Evolutionary conservation across 2,797 vertebrate species (phyloP), one percentile per base, ranked within the genome.

Genomic region (Florisuga fusca): DNA sequence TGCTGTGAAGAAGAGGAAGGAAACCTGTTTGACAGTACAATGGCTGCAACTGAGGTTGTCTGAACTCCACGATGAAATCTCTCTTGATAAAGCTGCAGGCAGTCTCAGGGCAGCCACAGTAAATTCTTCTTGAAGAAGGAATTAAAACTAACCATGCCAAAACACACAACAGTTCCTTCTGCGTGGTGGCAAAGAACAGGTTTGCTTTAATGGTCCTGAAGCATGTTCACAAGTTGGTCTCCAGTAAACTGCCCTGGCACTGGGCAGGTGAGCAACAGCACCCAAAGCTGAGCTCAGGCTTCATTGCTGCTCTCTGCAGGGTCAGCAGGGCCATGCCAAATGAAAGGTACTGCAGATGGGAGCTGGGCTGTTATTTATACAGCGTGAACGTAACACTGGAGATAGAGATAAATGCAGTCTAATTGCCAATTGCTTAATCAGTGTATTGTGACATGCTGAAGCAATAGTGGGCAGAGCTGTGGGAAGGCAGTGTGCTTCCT

Each of bases 1-100:
- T 58, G 93, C 71, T 95, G 71, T 36, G 67, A 81, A 84, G 83
- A 91, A 76, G 57, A 82, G 89, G 94, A 86, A 96, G 95, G 95
- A 96, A 95, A 78, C 76, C 48, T 84, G 58, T 88, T 75, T 93
- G 94, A 91, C 77, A 94, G 75, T 55, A 91, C 87, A 94, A 78
- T 86, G 87, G 87, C 77, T 94, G 51, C 0, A 4, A 77, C 48
- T 0, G 0, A 88, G 67, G 67, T 90, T 94, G 92, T 95, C 82
- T 23, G 33, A 55, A 92, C 67, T 87, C 79, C 62, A 29, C 0
- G 1, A 38, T 67, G 61, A 89, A 90, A 74, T 90, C 43, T 84
- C 20, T 33, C 75, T 57, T 76, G 73, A 87, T 90, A 91, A 90
- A 85, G 36, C 58, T 87, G 29, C 45, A 67, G 84, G 29, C 61